Percentiles rank a stretch among this genome's conserved stretches.
phyloP scores from a whole-genome alignment of 2,888 invertebrate genomes.

The Synanthedon andrenaeformis region DNA sequence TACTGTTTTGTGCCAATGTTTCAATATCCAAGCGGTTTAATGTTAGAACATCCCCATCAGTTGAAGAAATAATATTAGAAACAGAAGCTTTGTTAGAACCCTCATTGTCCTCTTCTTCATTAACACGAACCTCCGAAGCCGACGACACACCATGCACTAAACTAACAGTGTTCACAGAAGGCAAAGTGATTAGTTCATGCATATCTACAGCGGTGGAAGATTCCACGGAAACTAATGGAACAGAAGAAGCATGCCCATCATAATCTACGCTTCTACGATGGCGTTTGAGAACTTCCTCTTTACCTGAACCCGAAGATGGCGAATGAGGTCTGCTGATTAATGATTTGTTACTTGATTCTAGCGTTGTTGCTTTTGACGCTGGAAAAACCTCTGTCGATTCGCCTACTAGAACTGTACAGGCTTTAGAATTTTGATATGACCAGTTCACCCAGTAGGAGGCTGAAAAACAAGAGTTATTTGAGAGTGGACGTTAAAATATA shows the following conservation, averaged over 20 bases:
- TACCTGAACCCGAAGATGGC: constrained; percentile 70
- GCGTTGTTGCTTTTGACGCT: constrained; percentile 77
- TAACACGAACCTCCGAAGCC: constrained; percentile 14
- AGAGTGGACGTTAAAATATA: not conserved
- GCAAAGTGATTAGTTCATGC: constrained; percentile 60
- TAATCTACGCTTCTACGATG: constrained; percentile 77
- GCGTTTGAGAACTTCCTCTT: constrained; percentile 63
- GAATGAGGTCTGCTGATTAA: constrained; percentile 75
- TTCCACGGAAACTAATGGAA: constrained; percentile 41
- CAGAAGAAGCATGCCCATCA: constrained; percentile 66
- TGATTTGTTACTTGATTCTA: constrained; percentile 78
- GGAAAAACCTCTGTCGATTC: constrained; percentile 78
- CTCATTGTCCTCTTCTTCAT: constrained; percentile 23
- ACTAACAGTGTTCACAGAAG: constrained; percentile 52
- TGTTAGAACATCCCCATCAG: constrained; percentile 46
- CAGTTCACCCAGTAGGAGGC: constrained; percentile 86
- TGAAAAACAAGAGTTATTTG: constrained; percentile 36
- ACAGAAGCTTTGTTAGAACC: constrained; percentile 39
- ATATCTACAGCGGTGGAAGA: constrained; percentile 56
- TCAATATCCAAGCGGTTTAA: not conserved
- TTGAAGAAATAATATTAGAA: constrained; percentile 28
- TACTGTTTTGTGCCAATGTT: not conserved
- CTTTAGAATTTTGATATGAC: constrained; percentile 86
- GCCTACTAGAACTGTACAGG: constrained; percentile 86
- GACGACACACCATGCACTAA: constrained; percentile 62